Conservation (phyloP, 1,140 invertebrate species). For the Euborellia annulipes region DNA sequence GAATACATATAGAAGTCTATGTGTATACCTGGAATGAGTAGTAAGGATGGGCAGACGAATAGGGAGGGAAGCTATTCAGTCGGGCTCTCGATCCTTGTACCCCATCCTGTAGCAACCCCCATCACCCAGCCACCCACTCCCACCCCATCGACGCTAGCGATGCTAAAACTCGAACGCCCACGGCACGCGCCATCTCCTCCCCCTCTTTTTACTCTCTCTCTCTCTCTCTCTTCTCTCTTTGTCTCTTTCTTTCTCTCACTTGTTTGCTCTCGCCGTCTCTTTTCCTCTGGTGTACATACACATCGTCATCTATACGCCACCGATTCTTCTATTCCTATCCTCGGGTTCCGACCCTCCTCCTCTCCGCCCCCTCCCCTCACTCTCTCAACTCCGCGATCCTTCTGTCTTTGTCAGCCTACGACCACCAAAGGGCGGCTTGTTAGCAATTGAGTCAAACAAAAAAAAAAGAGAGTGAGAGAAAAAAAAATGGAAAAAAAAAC, state of each 20-base stretch:
- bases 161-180: slow-evolving; percentile 24
- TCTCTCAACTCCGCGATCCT: slow-evolving; percentile 10
- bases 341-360: too few species aligned
- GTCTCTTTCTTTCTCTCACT: slow-evolving; percentile 10
- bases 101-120: too few species aligned
- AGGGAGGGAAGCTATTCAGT: slow-evolving; percentile 1
- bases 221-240: slow-evolving; percentile 6
- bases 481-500: slow-evolving; percentile 12
- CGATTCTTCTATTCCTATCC: background rate
- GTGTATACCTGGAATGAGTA: too few species aligned
- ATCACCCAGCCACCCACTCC: slow-evolving; percentile 17
- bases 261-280: slow-evolving; percentile 5
- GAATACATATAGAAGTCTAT: too few species aligned
- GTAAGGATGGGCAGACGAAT: too few species aligned
- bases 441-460: background rate
- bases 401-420: slow-evolving; percentile 8
- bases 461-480: too few species aligned
- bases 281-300: background rate
- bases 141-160: too few species aligned
- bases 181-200: slow-evolving; percentile 9
- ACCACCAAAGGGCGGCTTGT: background rate
- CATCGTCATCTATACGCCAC: slow-evolving; percentile 3
- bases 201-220: slow-evolving; percentile 6
- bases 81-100: slow-evolving; percentile 9
- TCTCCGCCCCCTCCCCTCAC: too few species aligned